Base-by-base conservation (phyloP, 2,113 vertebrate species). In the Columba livia region DNA sequence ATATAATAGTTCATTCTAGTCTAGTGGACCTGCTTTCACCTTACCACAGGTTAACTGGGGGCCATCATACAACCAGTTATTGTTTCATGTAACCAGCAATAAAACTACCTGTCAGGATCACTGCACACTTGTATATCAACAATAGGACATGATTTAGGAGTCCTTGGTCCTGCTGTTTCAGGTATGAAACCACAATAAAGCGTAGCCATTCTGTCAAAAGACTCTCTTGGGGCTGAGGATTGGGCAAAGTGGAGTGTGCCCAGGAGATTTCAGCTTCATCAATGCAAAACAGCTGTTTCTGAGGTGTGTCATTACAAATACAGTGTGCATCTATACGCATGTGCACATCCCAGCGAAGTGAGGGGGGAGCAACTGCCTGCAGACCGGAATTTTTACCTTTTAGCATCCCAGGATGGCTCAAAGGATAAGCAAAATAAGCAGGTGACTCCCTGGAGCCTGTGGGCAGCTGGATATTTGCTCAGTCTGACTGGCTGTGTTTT, bases 81-180 rank as follows among this genome's bases (percentile, higher is more conserved):
- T 93, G 93, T 73, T 79, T 92, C 89, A 51, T 9, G 58, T 42
- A 85, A 89, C 85, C 74, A 4, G 14, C 66, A 91, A 90, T 92
- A 82, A 93, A 95, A 85, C 80, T 79, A 84, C 65, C 34, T 58
- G 58, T 57, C 53, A 79, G 94, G 78, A 91, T 73, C 89, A 73
- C 50, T 94, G 87, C 89, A 85, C 84, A 79, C 81, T 58, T 84
- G 42, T 26, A 58, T 19, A 88, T 88, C 81, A 91, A 58, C 77
- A 72, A 72, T 0, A 89, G 65, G 31, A 72, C 24, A 14, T 66
- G 91, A 96, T 94, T 93, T 91, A 94, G 71, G 69, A 92, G 69
- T 56, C 14, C 29, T 71, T 60, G 32, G 62, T 75, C 40, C 58
- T 81, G 32, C 50, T 44, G 10, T 72, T 92, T 92, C 73, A 71